These are phyloP conservation scores for Orientallactaga bullata DNA, from an alignment of 2,113 vertebrate species.

Conservation along the genomic window DNA sequence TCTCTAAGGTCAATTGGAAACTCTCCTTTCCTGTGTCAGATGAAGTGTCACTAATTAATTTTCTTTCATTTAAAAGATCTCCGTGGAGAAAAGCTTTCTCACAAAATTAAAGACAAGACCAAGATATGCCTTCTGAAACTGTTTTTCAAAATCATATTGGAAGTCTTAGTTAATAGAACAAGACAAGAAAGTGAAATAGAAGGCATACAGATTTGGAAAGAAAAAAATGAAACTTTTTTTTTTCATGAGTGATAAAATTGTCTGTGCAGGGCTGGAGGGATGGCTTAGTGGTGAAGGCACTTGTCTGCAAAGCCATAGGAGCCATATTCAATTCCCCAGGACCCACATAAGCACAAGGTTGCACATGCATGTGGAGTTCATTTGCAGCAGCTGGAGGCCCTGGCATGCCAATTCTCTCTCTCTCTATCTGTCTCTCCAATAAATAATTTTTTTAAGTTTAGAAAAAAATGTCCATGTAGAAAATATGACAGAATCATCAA, in stretches of 20 bases:
- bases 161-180: not conserved
- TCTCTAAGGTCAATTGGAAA: not conserved
- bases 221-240: not conserved
- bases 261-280: not conserved
- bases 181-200: not conserved
- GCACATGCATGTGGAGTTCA: too few relatives aligned
- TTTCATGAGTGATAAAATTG: not conserved
- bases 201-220: not conserved
- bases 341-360: too few relatives aligned
- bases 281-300: too few relatives aligned
- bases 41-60: not conserved
- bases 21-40: not conserved
- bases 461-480: not conserved
- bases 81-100: not conserved
- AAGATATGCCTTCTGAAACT: not conserved
- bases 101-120: not conserved
- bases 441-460: too few relatives aligned
- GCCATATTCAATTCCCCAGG: too few relatives aligned
- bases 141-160: not conserved
- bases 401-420: too few relatives aligned
- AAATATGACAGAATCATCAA: not conserved
- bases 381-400: too few relatives aligned
- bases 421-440: too few relatives aligned
- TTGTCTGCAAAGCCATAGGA: too few relatives aligned
- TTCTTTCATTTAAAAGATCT: conserved; percentile 7